Percentiles rank a stretch among this genome's conserved stretches.
phyloP scores from a whole-genome alignment of 2,888 invertebrate genomes.

The Nezara viridula region DNA sequence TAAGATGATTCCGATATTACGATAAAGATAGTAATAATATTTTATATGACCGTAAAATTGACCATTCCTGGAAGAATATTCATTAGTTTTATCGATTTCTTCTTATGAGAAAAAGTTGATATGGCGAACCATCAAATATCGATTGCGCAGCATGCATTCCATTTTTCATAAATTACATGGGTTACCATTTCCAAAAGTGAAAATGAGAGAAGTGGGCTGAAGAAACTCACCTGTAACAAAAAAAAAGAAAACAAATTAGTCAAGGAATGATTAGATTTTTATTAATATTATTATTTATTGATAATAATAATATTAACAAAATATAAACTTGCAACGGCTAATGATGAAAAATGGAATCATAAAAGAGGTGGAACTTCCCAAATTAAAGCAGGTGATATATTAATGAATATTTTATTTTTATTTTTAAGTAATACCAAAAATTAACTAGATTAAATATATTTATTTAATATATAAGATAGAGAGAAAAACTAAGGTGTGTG shows the following conservation, averaged over 20 bases:
- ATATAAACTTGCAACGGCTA: neutral
- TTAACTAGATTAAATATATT: no score
- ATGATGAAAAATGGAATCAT: neutral
- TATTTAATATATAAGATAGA: no score
- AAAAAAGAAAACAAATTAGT: slow-evolving; percentile 13
- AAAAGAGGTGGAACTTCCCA: slow-evolving; percentile 3
- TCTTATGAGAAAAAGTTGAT: neutral
- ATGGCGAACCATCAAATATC: neutral
- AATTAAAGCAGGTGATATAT: no score
- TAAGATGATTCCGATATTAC: no score
- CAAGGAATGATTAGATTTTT: neutral
- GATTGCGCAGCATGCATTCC: neutral
- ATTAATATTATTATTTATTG: slow-evolving; percentile 2
- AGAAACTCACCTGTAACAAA: slow-evolving; percentile 30
- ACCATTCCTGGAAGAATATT: neutral
- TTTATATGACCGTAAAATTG: no score
- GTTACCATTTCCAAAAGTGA: slow-evolving; percentile 10
- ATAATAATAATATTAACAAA: neutral
- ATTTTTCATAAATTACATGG: neutral
- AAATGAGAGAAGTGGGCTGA: neutral
- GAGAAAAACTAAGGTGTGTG: no score
- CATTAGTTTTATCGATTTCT: neutral
- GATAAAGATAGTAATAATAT: no score
- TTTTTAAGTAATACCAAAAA: no score
- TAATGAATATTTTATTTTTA: no score